A percentile compares a stretch with the other conserved stretches of the same genome.
Evolutionary conservation across 2,113 vertebrate species (phyloP).

Genomic region (Eclectus roratus): DNA sequence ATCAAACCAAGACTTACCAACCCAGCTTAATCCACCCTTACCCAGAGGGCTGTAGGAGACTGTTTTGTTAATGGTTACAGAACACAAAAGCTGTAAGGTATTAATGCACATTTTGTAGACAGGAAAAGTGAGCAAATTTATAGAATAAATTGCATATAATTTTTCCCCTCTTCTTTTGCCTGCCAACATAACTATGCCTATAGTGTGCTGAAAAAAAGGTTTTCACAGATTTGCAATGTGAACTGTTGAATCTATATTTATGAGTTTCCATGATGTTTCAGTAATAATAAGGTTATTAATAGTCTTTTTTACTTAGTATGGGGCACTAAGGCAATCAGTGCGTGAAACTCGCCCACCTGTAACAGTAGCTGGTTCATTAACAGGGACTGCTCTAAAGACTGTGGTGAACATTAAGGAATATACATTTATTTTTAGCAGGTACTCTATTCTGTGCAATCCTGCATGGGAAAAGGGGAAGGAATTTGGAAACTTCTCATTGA

Average conservation of each 20-base stretch:
- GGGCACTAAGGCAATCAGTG: constrained; percentile 1
- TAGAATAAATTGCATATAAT: constrained; percentile 8
- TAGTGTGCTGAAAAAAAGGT: constrained; percentile 40
- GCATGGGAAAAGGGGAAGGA: neutral
- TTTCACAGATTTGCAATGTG: constrained; percentile 17
- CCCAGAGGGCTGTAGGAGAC: neutral
- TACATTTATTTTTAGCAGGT: neutral
- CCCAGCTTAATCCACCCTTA: neutral
- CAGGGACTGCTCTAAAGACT: neutral
- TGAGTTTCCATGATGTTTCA: constrained; percentile 43
- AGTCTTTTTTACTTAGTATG: constrained; percentile 14
- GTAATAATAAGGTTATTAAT: constrained; percentile 38
- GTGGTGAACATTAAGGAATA: neutral
- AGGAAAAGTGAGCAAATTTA: neutral
- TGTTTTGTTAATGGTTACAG: neutral
- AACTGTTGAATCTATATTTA: constrained; percentile 60
- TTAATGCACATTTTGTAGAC: neutral
- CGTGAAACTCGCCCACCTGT: neutral
- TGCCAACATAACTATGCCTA: neutral
- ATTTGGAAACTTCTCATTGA: neutral
- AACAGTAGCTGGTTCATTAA: constrained; percentile 23
- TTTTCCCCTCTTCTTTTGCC: neutral
- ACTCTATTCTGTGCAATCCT: neutral
- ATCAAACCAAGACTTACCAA: neutral
- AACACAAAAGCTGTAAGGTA: neutral